Evolutionary conservation across 2,113 vertebrate species (phyloP).

Genomic region (Hyla sarda): DNA sequence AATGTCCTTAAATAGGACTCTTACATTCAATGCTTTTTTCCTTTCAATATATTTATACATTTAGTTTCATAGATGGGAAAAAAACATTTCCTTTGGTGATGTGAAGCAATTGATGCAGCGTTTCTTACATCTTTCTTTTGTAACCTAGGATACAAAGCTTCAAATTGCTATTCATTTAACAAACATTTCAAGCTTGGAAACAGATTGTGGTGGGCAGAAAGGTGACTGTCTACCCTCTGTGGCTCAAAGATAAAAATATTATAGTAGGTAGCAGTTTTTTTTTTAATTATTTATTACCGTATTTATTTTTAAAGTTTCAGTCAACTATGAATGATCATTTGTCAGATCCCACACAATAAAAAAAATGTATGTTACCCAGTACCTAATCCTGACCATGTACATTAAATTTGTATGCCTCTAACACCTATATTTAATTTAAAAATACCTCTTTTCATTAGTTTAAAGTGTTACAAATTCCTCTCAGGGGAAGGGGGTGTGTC

Average conservation of each 20-base stretch:
- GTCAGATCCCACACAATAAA: no score
- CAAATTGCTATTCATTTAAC: constrained; percentile 26
- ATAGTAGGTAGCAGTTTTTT: not conserved
- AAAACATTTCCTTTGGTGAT: not conserved
- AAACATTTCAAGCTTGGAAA: constrained; percentile 3
- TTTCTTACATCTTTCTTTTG: constrained; percentile 39
- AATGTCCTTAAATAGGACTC: not conserved
- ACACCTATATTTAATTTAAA: no score
- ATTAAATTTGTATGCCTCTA: no score
- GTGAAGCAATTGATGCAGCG: not conserved
- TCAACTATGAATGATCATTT: not conserved
- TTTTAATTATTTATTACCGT: no score
- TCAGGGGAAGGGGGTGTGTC: no score
- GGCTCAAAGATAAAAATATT: not conserved
- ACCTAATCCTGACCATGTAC: no score
- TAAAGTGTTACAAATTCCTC: no score
- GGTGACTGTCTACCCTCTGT: not conserved
- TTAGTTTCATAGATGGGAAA: not conserved
- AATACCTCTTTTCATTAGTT: no score
- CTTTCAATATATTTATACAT: not conserved
- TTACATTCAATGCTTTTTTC: not conserved
- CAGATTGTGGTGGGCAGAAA: constrained; percentile 32
- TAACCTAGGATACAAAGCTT: constrained; percentile 35
- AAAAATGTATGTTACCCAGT: no score
- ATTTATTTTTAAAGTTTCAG: not conserved